Base-by-base conservation (phyloP, 1,140 invertebrate genomes). In the Oreohelix idahoensis region DNA sequence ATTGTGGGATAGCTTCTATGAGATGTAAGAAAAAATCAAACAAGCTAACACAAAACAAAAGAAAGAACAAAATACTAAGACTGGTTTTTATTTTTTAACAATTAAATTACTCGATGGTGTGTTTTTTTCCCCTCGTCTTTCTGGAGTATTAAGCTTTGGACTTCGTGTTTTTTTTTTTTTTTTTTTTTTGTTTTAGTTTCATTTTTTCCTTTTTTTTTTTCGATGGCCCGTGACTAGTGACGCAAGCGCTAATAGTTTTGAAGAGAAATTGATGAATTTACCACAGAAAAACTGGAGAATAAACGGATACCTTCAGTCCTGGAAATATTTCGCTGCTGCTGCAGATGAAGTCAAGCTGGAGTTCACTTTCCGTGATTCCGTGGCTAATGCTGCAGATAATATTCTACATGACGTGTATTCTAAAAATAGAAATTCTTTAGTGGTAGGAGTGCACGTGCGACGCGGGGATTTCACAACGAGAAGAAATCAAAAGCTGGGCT, bases 361-460 rank as follows among this genome's bases (percentile, higher is more conserved):
- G 38, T 35, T 45, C 13, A 45, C 42, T 23, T 58, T 69, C 29
- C 39, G 53, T 49, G 49, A 29, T 13, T 23, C n/a, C 0, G 15
- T 80, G 0, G 17, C 8, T 53, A 36, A 70, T 20, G 38, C 29
- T 10, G 83, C 71, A 8, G 8, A 38, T 2, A 63, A 29, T 10
- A 69, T 83, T 29, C 15, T 85, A 2, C 15, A 66, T 8, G 71
- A 83, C 23, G 2, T 32, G 26, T 11, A 10, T 15, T 29, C 42
- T 23, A 36, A 74, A 29, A 15, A 23, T 45, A 35, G 20, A 35
- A 5, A 20, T 20, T 32, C 42, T 15, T 77, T 74, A 15, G n/a
- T 81, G 26, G 84, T 87, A 10, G 84, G 84, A 20, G 76, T 87
- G 26, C 86, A 87, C 74, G 84, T 84, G 8, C 69, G 86, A 35